phyloP scores from a whole-genome alignment of 2,888 invertebrate genomes.

The Callinectes sapidus region DNA sequence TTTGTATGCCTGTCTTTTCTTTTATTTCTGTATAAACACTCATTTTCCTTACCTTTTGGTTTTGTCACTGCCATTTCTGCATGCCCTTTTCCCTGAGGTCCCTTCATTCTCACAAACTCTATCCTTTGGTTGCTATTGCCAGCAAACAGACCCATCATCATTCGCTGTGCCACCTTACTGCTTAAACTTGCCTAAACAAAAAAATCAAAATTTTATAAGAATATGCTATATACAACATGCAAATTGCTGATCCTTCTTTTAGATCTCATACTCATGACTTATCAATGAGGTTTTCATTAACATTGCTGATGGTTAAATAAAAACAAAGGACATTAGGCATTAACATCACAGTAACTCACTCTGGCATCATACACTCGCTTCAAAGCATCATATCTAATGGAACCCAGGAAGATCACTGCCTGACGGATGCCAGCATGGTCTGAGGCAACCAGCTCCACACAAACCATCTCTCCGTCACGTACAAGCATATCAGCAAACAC shows the following conservation, averaged over 20 bases:
- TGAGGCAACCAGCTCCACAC: constrained; percentile 96
- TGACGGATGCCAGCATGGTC: constrained; percentile 90
- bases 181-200: constrained; percentile 87
- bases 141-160: constrained; percentile 94
- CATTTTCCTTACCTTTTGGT: constrained; percentile 81
- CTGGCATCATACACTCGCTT: constrained; percentile 87
- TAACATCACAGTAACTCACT: constrained; percentile 46
- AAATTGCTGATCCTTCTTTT: not conserved
- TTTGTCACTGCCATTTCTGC: constrained; percentile 98
- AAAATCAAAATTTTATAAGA: not conserved
- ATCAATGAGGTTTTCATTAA: too few relatives aligned
- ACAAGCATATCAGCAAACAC: constrained; percentile 97
- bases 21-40: not conserved
- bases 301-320: not conserved
- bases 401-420: constrained; percentile 97
- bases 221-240: not conserved
- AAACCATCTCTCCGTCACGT: constrained; percentile 98
- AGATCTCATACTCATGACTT: not conserved
- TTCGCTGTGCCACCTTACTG: constrained; percentile 94
- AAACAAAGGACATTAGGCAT: not conserved
- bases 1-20: not conserved
- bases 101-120: constrained; percentile 99
- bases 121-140: constrained; percentile 86
- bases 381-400: constrained; percentile 97
- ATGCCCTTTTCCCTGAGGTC: constrained; percentile 95